Conservation (phyloP, 2,888 invertebrate genomes). For the Eudemis profundana region DNA sequence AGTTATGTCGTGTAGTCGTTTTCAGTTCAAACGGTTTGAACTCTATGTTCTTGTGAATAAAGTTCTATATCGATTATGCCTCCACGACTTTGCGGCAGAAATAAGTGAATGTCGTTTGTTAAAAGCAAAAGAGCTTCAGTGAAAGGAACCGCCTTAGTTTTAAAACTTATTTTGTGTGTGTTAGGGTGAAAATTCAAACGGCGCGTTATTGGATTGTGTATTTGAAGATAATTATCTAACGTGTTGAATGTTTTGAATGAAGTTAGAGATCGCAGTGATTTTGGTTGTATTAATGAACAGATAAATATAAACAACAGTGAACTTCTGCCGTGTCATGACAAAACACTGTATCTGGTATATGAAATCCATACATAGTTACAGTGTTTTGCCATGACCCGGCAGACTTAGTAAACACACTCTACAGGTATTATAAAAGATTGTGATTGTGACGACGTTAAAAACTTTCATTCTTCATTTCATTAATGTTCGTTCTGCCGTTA, state of each 20-base stretch:
- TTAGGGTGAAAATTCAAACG: slow-evolving; percentile 2
- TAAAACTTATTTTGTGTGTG: not conserved
- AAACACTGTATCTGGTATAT: too few relatives aligned
- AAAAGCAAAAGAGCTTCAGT: not conserved
- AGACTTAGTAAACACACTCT: too few relatives aligned
- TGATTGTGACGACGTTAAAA: too few relatives aligned
- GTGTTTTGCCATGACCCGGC: too few relatives aligned
- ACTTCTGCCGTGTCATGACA: too few relatives aligned
- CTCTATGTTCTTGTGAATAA: not conserved
- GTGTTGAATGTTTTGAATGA: slow-evolving; percentile 11
- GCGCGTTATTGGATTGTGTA: not conserved
- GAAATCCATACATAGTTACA: too few relatives aligned
- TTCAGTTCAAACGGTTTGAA: not conserved
- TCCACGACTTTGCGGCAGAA: slow-evolving; percentile 10
- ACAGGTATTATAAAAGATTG: too few relatives aligned
- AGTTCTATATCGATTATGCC: slow-evolving; percentile 4
- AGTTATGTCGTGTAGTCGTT: not conserved
- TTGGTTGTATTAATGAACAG: too few relatives aligned
- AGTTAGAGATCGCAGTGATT: too few relatives aligned
- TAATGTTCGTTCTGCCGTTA: too few relatives aligned
- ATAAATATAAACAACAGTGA: too few relatives aligned
- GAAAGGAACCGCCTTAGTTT: not conserved
- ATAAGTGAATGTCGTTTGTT: slow-evolving; percentile 1
- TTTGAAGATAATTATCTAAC: not conserved
- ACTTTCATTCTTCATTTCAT: too few relatives aligned